phyloP scores from a whole-genome alignment of 2,797 vertebrate genomes.

The Manis pentadactyla region DNA sequence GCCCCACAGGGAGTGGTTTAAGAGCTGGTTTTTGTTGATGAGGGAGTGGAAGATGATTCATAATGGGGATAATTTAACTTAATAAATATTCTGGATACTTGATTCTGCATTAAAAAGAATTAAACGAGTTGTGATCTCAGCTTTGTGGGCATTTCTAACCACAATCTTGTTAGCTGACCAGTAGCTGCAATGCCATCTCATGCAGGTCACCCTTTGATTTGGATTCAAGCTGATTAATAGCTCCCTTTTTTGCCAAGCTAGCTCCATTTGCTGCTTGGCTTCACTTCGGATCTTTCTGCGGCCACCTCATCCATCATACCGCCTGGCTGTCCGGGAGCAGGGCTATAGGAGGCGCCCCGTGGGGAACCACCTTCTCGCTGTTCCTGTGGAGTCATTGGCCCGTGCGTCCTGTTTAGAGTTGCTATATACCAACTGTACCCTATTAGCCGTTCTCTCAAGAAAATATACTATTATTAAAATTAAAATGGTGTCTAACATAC shows the following conservation, averaged over 20 bases:
- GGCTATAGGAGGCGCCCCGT: neutral
- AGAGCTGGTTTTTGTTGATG: neutral
- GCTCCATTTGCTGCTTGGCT: neutral
- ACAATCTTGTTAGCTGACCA: neutral
- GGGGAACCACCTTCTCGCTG: neutral
- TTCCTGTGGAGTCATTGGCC: neutral
- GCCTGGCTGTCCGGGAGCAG: neutral
- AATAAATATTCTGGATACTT: conserved; percentile 11
- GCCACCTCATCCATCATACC: neutral
- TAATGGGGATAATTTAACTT: neutral
- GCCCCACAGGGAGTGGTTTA: no score
- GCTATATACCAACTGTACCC: neutral
- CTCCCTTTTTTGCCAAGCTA: neutral
- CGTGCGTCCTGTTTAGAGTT: neutral
- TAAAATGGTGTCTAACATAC: neutral
- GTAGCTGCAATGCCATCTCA: neutral
- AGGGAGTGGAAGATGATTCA: neutral
- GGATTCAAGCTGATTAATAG: neutral
- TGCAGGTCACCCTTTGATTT: neutral
- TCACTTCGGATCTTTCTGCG: neutral
- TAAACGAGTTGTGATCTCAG: neutral
- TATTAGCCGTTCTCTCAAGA: neutral
- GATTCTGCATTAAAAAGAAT: neutral
- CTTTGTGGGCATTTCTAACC: neutral
- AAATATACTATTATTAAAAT: neutral